These are phyloP conservation scores for Tribolium castaneum DNA, from an alignment of 1,140 invertebrate genomes.

Conservation along the genomic window DNA sequence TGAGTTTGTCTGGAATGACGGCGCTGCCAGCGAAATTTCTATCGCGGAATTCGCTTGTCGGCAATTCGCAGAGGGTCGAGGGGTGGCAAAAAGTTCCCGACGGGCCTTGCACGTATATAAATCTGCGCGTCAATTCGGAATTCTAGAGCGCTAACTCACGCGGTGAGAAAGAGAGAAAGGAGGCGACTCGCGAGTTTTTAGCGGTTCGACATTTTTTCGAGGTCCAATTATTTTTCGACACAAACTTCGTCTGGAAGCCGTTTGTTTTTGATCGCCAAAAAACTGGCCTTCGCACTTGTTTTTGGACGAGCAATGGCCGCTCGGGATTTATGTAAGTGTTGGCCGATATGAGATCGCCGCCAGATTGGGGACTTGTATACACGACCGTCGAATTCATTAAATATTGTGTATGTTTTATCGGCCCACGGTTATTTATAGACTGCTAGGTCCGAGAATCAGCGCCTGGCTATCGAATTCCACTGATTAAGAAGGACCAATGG, in stretches of 20 bases:
- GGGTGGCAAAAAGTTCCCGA: conserved; percentile 48
- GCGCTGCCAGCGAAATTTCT: background rate
- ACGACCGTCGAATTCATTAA: conserved; percentile 50
- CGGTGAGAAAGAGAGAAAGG: conserved; percentile 40
- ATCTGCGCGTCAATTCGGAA: conserved; percentile 58
- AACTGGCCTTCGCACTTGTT: conserved; percentile 56
- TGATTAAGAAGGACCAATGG: background rate
- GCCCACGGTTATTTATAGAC: conserved; percentile 37
- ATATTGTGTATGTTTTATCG: conserved; percentile 47
- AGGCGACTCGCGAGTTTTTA: conserved; percentile 52
- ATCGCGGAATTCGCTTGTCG: conserved; percentile 8
- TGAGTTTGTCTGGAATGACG: background rate
- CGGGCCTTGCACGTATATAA: conserved; percentile 54
- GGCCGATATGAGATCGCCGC: conserved; percentile 50
- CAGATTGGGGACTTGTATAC: conserved; percentile 46
- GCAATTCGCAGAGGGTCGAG: background rate
- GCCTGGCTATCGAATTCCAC: conserved; percentile 14
- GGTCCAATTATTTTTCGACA: conserved; percentile 59
- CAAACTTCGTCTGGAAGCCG: conserved; percentile 54
- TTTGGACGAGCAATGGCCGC: conserved; percentile 49
- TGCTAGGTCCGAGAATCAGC: conserved; percentile 24
- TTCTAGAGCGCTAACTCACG: conserved; percentile 59
- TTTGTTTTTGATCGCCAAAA: conserved; percentile 55
- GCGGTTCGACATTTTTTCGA: conserved; percentile 54
- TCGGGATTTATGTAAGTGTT: conserved; percentile 53